Conservation (phyloP, 2,888 invertebrate genomes). For the Catocala sponsa region DNA sequence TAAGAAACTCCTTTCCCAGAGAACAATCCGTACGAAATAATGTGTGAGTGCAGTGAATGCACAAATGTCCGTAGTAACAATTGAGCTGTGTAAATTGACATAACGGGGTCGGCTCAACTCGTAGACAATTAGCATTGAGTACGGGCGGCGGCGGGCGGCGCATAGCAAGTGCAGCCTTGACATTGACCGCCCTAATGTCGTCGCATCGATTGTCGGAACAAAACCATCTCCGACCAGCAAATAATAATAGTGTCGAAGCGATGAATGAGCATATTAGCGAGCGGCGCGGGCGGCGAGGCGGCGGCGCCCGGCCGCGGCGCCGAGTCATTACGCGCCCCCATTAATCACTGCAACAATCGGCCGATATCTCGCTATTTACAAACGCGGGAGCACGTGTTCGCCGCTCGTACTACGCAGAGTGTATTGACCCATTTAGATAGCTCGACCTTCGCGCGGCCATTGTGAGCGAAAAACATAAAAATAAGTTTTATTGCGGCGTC, state of each 20-base stretch:
- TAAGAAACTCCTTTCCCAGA: neutral
- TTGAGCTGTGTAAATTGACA: slow-evolving; percentile 53
- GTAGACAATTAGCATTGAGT: slow-evolving; percentile 73
- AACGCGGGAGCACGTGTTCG: slow-evolving; percentile 87
- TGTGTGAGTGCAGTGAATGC: slow-evolving; percentile 9
- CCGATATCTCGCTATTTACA: slow-evolving; percentile 89
- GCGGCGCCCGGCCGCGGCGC: slow-evolving; percentile 56
- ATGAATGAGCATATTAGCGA: slow-evolving; percentile 86
- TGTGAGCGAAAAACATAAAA: slow-evolving; percentile 89
- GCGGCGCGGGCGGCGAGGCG: slow-evolving; percentile 70
- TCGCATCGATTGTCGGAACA: slow-evolving; percentile 80
- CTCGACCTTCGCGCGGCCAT: slow-evolving; percentile 88
- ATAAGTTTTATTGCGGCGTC: slow-evolving; percentile 88
- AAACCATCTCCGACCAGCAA: slow-evolving; percentile 79
- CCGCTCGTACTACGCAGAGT: slow-evolving; percentile 86
- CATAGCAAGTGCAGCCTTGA: slow-evolving; percentile 85
- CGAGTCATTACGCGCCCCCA: slow-evolving; percentile 87
- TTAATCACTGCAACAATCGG: slow-evolving; percentile 88
- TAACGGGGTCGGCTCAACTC: slow-evolving; percentile 68
- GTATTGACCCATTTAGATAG: slow-evolving; percentile 89
- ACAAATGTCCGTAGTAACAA: slow-evolving; percentile 46
- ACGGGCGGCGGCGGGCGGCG: slow-evolving; percentile 62
- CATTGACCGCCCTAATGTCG: slow-evolving; percentile 84
- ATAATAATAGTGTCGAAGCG: slow-evolving; percentile 83
- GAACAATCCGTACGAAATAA: neutral